phyloP scores from a whole-genome alignment of 2,888 invertebrate species.

The Cerastis leucographa region DNA sequence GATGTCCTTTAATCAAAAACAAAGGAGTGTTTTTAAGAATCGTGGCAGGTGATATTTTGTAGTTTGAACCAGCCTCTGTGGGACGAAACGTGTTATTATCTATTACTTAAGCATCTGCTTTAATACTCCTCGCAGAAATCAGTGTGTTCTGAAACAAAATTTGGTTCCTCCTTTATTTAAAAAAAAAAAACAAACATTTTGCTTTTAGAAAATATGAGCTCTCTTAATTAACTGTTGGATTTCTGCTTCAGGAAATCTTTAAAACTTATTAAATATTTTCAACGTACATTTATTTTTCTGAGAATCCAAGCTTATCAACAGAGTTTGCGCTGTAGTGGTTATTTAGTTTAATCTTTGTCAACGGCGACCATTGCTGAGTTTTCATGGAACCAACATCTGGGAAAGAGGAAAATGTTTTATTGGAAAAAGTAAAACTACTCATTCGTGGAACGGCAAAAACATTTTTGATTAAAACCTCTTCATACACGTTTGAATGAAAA shows the following conservation, averaged over 20 bases:
- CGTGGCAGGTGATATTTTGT: not conserved
- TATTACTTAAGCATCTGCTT: too few species aligned
- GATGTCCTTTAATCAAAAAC: not conserved
- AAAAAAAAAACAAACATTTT: not conserved
- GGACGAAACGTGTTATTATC: not conserved
- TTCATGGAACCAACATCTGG: not conserved
- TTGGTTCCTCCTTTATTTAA: not conserved
- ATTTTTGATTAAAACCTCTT: not conserved
- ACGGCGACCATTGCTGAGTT: not conserved
- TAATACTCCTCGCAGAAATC: not conserved
- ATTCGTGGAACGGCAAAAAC: not conserved
- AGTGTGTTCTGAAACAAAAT: not conserved
- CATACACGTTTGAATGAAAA: too few species aligned
- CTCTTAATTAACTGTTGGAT: not conserved
- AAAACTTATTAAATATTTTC: not conserved
- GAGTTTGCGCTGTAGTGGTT: not conserved
- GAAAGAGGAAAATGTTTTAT: not conserved
- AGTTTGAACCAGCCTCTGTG: not conserved
- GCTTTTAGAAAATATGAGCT: not conserved
- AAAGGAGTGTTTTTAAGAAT: not conserved
- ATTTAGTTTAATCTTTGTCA: not conserved
- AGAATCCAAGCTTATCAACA: not conserved
- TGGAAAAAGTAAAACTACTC: too few species aligned
- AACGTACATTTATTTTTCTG: not conserved
- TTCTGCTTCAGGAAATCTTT: not conserved